Evolutionary conservation across 2,113 vertebrate species (phyloP).

Genomic region (Chlorocebus sabaeus): DNA sequence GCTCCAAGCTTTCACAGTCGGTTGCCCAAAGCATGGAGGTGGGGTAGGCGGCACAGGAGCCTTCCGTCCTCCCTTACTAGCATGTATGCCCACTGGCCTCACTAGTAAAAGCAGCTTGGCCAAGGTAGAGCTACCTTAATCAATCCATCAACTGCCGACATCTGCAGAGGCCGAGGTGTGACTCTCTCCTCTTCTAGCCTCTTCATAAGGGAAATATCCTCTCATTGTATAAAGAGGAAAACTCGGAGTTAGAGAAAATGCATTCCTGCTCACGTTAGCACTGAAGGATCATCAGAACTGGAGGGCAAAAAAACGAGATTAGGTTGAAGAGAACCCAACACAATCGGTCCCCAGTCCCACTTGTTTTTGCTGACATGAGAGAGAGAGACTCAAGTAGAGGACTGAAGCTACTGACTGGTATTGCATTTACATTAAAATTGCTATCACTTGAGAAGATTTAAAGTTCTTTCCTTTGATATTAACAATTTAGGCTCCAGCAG

Average conservation of each 20-base stretch:
- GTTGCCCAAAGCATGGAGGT: not conserved
- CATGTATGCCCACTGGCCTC: not conserved
- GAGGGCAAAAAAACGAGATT: not conserved
- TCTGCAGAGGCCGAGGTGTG: not conserved
- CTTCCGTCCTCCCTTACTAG: not conserved
- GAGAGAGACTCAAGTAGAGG: not conserved
- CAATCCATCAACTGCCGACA: not conserved
- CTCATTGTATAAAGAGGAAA: not conserved
- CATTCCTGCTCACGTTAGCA: not conserved
- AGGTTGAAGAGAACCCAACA: not conserved
- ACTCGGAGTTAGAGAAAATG: not conserved
- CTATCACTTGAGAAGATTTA: not conserved
- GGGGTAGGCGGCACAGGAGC: not conserved
- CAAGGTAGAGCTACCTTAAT: not conserved
- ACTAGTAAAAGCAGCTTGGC: not conserved
- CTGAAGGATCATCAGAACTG: not conserved
- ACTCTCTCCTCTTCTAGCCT: not conserved
- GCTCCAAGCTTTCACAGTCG: not conserved
- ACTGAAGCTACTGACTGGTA: not conserved
- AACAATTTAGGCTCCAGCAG: slow-evolving; percentile 91
- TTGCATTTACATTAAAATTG: not conserved
- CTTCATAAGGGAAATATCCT: not conserved
- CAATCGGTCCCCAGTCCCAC: not conserved
- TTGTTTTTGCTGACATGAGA: not conserved
- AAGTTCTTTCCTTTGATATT: slow-evolving; percentile 45